Base-by-base conservation (phyloP, 2,797 vertebrate genomes). In the Siniperca undulata region DNA sequence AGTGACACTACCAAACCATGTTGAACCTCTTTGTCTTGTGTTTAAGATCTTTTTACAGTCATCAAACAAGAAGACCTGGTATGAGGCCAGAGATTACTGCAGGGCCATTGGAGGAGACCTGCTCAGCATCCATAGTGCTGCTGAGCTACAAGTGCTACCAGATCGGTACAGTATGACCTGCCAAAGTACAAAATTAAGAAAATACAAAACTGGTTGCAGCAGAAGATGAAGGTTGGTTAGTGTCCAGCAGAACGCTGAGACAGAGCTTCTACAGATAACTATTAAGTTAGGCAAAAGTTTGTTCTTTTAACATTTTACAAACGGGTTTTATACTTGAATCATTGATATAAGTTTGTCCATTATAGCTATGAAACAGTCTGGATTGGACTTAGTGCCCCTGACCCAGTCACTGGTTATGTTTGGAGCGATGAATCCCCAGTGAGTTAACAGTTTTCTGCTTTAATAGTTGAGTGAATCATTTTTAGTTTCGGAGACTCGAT, bases 371-470 rank as follows among this genome's bases (percentile, higher is more conserved):
- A 84, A 1, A 38, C 6, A 30, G 93, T 93, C 66, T 99, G 98
- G 98, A 94, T 98, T 67, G 98, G 98, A 38, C 88, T 98, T 62
- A 95, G 93, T 40, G 95, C 95, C 10, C 92, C 95, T 42, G 96
- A 96, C 85, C 94, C 95, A 56, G 90, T 85, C 8, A 92, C 94
- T 30, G 97, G 97, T 59, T 98, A 95, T 88, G 86, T 89, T 66
- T 99, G 98, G 97, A 97, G 95, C 64, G 97, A 98, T 84, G 96
- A 95, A 59, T 96, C 96, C 64, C 94, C 97, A 58, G 97, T 98
- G 86, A 97, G 97, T 97, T 55, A 38, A 66, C n/a, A 36, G 19
- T 48, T 71, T 73, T 74, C 38, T 73, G 17, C 42, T 42, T 60
- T 6, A 36, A 24, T 19, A 12, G 20, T 53, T 53, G 0, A 48